Base-by-base conservation (phyloP, 2,797 vertebrate genomes). In the Eutrigla gurnardus region DNA sequence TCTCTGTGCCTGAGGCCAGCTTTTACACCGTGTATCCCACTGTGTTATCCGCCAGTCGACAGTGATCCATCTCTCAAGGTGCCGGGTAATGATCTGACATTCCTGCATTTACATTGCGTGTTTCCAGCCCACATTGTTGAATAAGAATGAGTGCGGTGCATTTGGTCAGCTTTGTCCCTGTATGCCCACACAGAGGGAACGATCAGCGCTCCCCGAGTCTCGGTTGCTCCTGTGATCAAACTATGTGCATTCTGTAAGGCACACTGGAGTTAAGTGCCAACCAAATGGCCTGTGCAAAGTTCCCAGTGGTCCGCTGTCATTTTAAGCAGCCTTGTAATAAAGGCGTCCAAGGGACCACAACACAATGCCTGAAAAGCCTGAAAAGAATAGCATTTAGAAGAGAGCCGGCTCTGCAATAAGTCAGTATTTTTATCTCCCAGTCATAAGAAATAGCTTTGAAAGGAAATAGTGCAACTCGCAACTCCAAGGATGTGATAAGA, bases 371-470 rank as follows among this genome's bases (percentile, higher is more conserved):
- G 68, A 73, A 76, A 37, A 59, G 47, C 40, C 25, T 40, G 12
- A 36, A 70, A 79, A 70, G 13, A 73, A 75, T 4, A 50, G 18
- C 33, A 8, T 79, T 78, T 45, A 64, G 68, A 83, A 81, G 15
- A 25, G 10, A 4, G 35, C 50, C 45, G 73, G 52, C 68, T 7
- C 55, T 6, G 58, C 49, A 73, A 83, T 75, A 86, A 84, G 65
- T 88, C 83, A 57, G 69, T 46, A 47, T 55, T 80, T 84, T 86
- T 83, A 79, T 86, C 64, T 80, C 61, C n/a, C 49, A 13, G 69
- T 85, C 62, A 52, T 84, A 83, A 86, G 78, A 90, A 90, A 90
- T 65, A 77, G 76, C 79, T 78, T 6, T 77, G 67, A 82, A 71
- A 57, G 71, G 62, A 88, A 86, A 82, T 42, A 68, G 72, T 59